These are phyloP conservation scores for Formica exsecta DNA, from an alignment of 1,140 invertebrate species.

Conservation along the genomic window DNA sequence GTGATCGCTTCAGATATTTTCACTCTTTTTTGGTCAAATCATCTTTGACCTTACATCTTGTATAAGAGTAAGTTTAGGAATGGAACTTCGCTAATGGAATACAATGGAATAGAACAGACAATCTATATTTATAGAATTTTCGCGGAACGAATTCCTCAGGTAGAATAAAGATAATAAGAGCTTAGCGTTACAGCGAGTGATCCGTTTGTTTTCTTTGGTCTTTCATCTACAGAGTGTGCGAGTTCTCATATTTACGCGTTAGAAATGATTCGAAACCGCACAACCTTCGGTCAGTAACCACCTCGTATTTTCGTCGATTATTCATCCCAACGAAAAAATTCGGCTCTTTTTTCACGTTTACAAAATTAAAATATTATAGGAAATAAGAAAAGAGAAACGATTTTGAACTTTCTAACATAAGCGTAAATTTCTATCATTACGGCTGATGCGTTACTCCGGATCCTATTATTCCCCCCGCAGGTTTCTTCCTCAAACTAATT, in stretches of 20 bases:
- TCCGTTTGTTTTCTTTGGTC: conserved; percentile 49
- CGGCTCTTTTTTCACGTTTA: neutral
- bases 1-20: neutral
- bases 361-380: neutral
- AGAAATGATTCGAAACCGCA: neutral
- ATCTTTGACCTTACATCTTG: neutral
- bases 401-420: neutral
- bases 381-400: neutral
- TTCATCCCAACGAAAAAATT: neutral
- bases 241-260: neutral
- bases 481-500: neutral
- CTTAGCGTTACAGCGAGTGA: conserved; percentile 40
- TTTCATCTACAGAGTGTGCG: conserved; percentile 8
- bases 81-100: conserved; percentile 30
- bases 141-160: neutral
- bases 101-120: conserved; percentile 29
- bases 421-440: conserved; percentile 2
- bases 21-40: conserved; percentile 1
- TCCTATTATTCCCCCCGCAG: neutral
- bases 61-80: conserved; percentile 25
- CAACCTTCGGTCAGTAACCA: neutral
- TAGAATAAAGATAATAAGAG: conserved; percentile 49
- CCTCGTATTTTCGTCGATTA: neutral
- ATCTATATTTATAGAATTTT: conserved; percentile 7
- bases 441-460: neutral